Evolutionary conservation across 2,888 invertebrate genomes (phyloP), one percentile per base, ranked within the genome.

Genomic region (Dichetophora obliterata): DNA sequence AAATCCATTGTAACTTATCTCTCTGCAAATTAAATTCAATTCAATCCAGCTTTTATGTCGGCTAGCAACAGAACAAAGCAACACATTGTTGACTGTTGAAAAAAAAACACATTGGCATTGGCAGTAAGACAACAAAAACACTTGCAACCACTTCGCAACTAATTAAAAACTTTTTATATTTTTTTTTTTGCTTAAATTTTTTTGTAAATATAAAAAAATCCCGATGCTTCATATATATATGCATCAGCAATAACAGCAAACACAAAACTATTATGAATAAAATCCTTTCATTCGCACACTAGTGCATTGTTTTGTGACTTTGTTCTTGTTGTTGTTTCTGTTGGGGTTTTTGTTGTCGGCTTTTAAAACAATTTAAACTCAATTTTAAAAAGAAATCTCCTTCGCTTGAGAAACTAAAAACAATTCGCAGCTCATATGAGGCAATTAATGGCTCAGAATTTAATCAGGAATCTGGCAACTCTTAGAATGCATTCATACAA

Each of bases 201-300:
- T 16, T 19, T 52, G 4, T 14, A 6, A n/a, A 34, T 19, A 24
- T 63, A 16, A 31, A 22, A 57, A 57, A 24, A 43, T 11, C 43
- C 19, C 16, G 22, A 19, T 22, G 22, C 59, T 1, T 16, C 14
- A 22, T 43, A 11, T 19, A 54, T 19, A 54, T 54, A 19, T 8
- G 31, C 2, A 68, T 22, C 52, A 66, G 43, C 37, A 5, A 43
- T 14, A 43, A 14, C 43, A 50, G 31, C 2, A 68, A 31, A 59
- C 52, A 50, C 16, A 63, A n/a, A 24, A 70, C 63, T 69, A 70
- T 75, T 69, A 78, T 80, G 74, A 80, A 80, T 78, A 65, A 77
- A 80, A 75, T 78, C 74, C 77, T 77, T 80, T 80, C 71, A 75
- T 27, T 2, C 19, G 63, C 54, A 70, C 22, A 48, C 57, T 73